Conservation (phyloP, 2,797 vertebrate species). For the Pseudochaenichthys georgianus region DNA sequence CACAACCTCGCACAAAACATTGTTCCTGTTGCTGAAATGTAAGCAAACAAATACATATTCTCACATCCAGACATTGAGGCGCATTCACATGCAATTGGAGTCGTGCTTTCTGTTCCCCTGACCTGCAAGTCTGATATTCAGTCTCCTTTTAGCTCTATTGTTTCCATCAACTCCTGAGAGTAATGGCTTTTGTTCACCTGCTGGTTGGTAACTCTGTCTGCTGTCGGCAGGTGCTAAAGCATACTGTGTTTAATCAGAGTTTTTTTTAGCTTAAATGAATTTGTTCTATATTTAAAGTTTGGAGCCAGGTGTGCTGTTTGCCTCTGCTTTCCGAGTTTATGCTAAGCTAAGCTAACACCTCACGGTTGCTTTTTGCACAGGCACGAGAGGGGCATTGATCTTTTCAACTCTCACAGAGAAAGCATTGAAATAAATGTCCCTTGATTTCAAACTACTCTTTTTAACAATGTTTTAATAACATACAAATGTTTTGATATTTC, state of each 20-base stretch:
- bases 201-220: conserved; percentile 24
- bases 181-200: background rate
- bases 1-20: background rate
- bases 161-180: background rate
- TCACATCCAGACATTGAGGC: conserved; percentile 16
- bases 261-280: conserved; percentile 33
- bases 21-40: background rate
- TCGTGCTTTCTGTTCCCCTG: conserved; percentile 4
- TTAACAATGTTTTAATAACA: background rate
- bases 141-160: conserved; percentile 13
- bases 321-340: background rate
- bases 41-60: conserved; percentile 1
- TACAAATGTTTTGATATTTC: background rate
- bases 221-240: conserved; percentile 11
- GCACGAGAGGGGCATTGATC: background rate
- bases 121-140: background rate
- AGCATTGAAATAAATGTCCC: background rate
- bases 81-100: conserved; percentile 2
- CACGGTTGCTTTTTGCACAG: too few species aligned
- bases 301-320: background rate
- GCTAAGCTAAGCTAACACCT: conserved; percentile 6
- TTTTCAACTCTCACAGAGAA: background rate
- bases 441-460: background rate
- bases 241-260: conserved; percentile 16
- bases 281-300: conserved; percentile 14